Conservation (phyloP, 2,888 invertebrate species). For the Kuschelorhynchus macadamiae region DNA sequence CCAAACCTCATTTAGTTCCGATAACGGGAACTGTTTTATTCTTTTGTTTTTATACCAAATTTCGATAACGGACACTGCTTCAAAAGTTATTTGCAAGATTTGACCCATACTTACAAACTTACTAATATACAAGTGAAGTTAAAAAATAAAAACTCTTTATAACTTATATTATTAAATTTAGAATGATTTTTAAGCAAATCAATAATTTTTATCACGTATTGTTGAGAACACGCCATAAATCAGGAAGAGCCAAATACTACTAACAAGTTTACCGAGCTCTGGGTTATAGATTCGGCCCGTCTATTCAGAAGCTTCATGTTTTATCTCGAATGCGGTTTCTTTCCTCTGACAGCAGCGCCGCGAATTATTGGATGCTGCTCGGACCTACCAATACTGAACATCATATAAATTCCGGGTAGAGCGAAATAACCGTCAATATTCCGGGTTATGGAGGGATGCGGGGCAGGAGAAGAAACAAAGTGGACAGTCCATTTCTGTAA, state of each 20-base stretch:
- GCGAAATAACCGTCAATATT: constrained; percentile 50
- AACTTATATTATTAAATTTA: too few species aligned
- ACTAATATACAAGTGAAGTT: too few species aligned
- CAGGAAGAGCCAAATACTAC: constrained; percentile 20
- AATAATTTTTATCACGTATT: too few species aligned
- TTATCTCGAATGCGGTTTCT: constrained; percentile 33
- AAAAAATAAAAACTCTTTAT: too few species aligned
- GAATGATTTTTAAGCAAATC: too few species aligned
- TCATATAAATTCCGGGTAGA: constrained; percentile 50
- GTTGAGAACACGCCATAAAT: neutral
- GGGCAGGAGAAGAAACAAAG: constrained; percentile 52
- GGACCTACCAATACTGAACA: constrained; percentile 49
- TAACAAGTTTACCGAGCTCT: constrained; percentile 23
- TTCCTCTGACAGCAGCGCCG: constrained; percentile 31
- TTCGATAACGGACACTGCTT: too few species aligned
- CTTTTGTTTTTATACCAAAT: too few species aligned
- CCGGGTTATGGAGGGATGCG: constrained; percentile 37
- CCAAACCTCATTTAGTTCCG: too few species aligned
- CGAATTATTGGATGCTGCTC: constrained; percentile 42
- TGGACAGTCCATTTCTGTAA: constrained; percentile 67
- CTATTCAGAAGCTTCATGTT: constrained; percentile 32
- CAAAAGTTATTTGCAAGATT: too few species aligned
- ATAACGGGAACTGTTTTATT: too few species aligned
- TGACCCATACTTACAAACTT: too few species aligned
- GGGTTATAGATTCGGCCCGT: constrained; percentile 33